Base-by-base conservation (phyloP, 2,113 vertebrate genomes). In the Eubucco bourcierii region DNA sequence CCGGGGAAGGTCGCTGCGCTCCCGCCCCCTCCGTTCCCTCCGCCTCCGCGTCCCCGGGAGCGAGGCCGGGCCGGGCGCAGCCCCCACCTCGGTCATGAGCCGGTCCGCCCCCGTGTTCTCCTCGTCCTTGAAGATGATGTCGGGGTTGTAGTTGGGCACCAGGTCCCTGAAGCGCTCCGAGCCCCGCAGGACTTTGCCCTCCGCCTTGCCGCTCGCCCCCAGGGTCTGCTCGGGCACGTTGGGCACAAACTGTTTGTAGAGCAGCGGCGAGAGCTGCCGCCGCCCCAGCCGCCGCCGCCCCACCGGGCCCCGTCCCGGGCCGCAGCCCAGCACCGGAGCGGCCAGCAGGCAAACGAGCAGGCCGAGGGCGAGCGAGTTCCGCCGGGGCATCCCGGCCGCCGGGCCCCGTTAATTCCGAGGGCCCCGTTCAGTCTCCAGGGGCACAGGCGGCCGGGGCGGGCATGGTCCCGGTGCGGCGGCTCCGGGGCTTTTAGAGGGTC, bases 101-200 rank as follows among this genome's bases (percentile, higher is more conserved):
- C 98, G 97, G 88, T 98, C 98, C 2, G 98, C 98, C 8, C 97
- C 97, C 44, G 99, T 99, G 97, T 99, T 99, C 98, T 99, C 99
- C 95, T 99, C 99, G 98, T 99, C 99, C 95, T 99, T 99, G 97
- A 99, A 99, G 97, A 99, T 99, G 91, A 99, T 99, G 96, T 99
- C 99, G 67, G 99, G 98, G 88, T 99, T 99, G 97, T 99, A 99
- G 96, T 99, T 99, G 73, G 98, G 98, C 44, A 98, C 97, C 64
- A 98, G 92, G 58, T 97, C 97, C 79, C 96, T 95, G 95, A 98
- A 98, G 84, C 97, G 96, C 55, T 97, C 97, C 1, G 98, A 97
- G 34, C 95, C 96, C 83, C 98, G 87, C 66, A 93, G 79, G 68
- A 98, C 96, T 90, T 97, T 98, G 59, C 97, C 97, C 94, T 98